Evolutionary conservation across 1,140 invertebrate species (phyloP).

Genomic region (Macrobrachium rosenbergii): DNA sequence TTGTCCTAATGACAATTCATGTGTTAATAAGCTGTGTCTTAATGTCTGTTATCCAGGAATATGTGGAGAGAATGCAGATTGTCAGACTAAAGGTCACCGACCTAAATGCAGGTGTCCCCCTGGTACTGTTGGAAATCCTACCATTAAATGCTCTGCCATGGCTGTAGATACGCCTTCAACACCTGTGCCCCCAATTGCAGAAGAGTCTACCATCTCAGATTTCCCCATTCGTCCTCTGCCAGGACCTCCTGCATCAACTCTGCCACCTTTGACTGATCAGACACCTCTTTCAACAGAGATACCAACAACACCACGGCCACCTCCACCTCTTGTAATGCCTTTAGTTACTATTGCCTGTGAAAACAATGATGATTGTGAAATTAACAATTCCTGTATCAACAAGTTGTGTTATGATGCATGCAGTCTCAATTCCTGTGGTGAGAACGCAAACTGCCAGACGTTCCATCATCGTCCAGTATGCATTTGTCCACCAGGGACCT

Average conservation of each 20-base stretch:
- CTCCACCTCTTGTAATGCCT: conserved; percentile 25
- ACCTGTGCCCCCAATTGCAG: conserved; percentile 68
- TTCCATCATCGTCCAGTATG: conserved; percentile 82
- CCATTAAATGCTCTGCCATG: conserved; percentile 75
- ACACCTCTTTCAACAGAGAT: neutral
- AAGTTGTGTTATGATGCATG: conserved; percentile 86
- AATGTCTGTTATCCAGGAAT: conserved; percentile 70
- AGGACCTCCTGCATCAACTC: conserved; percentile 12
- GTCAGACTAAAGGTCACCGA: conserved; percentile 66
- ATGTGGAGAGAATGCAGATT: conserved; percentile 68
- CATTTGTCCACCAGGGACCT: conserved; percentile 82
- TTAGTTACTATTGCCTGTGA: conserved; percentile 45
- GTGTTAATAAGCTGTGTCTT: conserved; percentile 64
- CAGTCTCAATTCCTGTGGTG: conserved; percentile 78
- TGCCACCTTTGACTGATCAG: conserved; percentile 31
- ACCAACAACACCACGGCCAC: conserved; percentile 18
- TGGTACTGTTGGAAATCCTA: conserved; percentile 74
- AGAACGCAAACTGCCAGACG: conserved; percentile 83
- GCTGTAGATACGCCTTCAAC: conserved; percentile 26
- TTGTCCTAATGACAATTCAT: conserved; percentile 71
- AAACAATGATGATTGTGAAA: conserved; percentile 84
- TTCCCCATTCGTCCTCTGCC: conserved; percentile 11
- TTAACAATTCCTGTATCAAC: conserved; percentile 85
- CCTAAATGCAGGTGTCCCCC: conserved; percentile 68
- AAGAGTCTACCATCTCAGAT: conserved; percentile 4